phyloP scores from a whole-genome alignment of 1,140 invertebrate species.

The Hylaeus volcanicus region DNA sequence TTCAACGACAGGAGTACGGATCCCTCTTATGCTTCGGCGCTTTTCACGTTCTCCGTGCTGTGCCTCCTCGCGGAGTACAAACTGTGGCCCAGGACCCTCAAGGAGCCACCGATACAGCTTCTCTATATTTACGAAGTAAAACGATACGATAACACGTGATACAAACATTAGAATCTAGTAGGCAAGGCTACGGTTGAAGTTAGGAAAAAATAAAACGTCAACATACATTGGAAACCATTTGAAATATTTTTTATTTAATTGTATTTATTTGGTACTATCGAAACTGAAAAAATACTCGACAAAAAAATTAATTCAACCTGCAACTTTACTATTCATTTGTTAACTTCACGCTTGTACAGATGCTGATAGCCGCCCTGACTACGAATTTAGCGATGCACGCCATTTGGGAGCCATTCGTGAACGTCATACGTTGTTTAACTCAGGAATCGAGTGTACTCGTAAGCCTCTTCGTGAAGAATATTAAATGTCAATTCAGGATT shows the following conservation, averaged over 20 bases:
- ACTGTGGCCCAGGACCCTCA: slow-evolving; percentile 77
- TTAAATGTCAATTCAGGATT: too few species aligned
- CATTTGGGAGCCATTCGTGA: slow-evolving; percentile 76
- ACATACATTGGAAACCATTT: too few species aligned
- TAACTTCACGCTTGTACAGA: slow-evolving; percentile 58
- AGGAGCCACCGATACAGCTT: slow-evolving; percentile 76
- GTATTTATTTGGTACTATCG: too few species aligned
- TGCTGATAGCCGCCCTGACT: slow-evolving; percentile 75
- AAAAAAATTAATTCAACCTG: too few species aligned
- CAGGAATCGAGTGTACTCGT: slow-evolving; percentile 76
- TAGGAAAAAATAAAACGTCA: too few species aligned
- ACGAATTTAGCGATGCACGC: slow-evolving; percentile 73
- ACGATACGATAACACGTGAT: too few species aligned
- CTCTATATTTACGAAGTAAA: slow-evolving; percentile 78
- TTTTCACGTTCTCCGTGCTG: slow-evolving; percentile 75
- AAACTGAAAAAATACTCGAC: too few species aligned
- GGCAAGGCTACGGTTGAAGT: too few species aligned
- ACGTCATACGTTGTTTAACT: slow-evolving; percentile 70
- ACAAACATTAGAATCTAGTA: too few species aligned
- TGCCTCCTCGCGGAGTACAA: slow-evolving; percentile 77
- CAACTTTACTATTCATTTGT: too few species aligned
- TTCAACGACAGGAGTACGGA: slow-evolving; percentile 69
- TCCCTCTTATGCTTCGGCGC: slow-evolving; percentile 72
- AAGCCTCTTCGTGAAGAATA: slow-evolving; percentile 1
- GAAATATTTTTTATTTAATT: too few species aligned